Percentiles rank a stretch among this genome's conserved stretches.
These are phyloP conservation scores for Clinocottus analis DNA, from an alignment of 2,113 vertebrate genomes.

Conservation along the genomic window DNA sequence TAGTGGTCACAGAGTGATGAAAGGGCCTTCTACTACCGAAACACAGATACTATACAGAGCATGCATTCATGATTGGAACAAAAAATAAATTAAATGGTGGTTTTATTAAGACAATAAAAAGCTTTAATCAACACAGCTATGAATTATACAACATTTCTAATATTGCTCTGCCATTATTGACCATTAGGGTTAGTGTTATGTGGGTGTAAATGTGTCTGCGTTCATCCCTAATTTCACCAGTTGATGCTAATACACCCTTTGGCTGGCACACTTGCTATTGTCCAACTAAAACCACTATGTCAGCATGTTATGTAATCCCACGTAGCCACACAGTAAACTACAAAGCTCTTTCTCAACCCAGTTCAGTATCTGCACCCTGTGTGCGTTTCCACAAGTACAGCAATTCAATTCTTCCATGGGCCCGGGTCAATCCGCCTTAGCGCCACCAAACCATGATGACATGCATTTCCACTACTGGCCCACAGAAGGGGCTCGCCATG, in stretches of 20 bases:
- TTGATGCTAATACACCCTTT: constrained; percentile 1
- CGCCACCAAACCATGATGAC: neutral
- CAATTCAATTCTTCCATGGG: constrained; percentile 25
- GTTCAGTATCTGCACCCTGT: constrained; percentile 18
- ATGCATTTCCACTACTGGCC: neutral
- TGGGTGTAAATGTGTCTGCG: neutral
- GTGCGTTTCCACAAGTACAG: constrained; percentile 52
- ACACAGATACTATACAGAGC: neutral
- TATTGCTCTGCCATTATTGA: neutral
- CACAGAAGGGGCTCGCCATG: neutral
- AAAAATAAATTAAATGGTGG: neutral
- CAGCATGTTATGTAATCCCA: constrained; percentile 9
- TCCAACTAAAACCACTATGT: constrained; percentile 8
- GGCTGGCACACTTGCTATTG: constrained; percentile 15
- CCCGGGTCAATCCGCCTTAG: neutral
- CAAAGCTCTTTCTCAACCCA: constrained; percentile 40
- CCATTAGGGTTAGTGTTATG: neutral
- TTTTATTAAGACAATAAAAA: neutral
- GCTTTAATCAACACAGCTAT: neutral
- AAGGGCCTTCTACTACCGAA: neutral
- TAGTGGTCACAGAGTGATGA: neutral
- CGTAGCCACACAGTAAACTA: constrained; percentile 18
- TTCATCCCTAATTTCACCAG: neutral
- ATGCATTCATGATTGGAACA: neutral
- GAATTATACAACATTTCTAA: neutral